Evolutionary conservation across 2,888 invertebrate genomes (phyloP), one percentile per base, ranked within the genome.

Genomic region (Athetis lepigone): DNA sequence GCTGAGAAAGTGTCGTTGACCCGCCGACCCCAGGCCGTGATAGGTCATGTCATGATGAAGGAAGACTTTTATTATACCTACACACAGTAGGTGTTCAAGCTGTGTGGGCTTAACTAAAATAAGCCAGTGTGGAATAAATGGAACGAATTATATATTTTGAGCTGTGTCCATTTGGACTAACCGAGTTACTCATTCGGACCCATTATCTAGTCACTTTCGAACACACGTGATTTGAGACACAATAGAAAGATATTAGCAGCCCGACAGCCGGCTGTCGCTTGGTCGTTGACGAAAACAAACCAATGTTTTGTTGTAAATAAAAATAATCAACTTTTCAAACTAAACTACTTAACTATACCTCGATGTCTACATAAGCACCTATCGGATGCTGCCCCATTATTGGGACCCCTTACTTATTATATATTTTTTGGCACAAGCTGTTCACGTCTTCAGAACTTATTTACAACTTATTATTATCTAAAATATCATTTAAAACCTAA

Each of bases 351-450:
- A 40, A 9, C n/a, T 52, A 50, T 25, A 51, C 39, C 52, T 71
- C 29, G 29, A 58, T 43, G 2, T 36, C 54, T 72, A 58, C 59
- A 50, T 62, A 67, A 62, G 56, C 68, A 70, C 71, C 58, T 50
- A 11, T 57, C 45, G 40, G 60, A 71, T 72, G 62, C 62, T 66
- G 69, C 66, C 69, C 72, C 45, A 62, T 25, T 55, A 13, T 39
- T 39, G 19, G 49, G 66, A 58, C 65, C 42, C 50, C 58, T 60
- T 58, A 57, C 37, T 37, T 54, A 55, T 42, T 7, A 56, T 11
- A 37, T 68, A 71, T 69, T 73, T 70, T 85, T 89, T 90, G 90
- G 90, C 90, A 90, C 90, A 77, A 77, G 57, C 77, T 75, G 87
- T 90, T 90, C 90, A 90, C 90, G 79, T 77, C 72, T 54, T 70